A percentile compares a stretch with the other conserved stretches of the same genome.
Conservation (phyloP, 2,888 invertebrate genomes). For the Rhingia campestris region DNA sequence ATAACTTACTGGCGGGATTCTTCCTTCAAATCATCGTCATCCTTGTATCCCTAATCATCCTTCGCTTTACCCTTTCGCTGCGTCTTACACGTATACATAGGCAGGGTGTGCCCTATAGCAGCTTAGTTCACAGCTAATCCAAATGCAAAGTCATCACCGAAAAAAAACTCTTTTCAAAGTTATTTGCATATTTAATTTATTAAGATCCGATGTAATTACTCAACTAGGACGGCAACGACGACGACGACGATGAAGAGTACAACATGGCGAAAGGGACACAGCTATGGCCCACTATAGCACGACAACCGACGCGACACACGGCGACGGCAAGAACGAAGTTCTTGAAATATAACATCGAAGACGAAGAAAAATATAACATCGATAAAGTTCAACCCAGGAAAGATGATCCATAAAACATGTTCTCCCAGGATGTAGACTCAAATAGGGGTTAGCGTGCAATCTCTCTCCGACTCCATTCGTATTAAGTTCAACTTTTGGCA, state of each 20-base stretch:
- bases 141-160: constrained; percentile 66
- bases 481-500: constrained; percentile 32
- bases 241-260: constrained; percentile 1
- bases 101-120: constrained; percentile 2
- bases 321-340: not conserved
- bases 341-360: too few species aligned
- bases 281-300: too few species aligned
- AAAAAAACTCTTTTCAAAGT: constrained; percentile 66
- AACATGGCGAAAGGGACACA: not conserved
- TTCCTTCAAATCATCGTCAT: constrained; percentile 42
- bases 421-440: constrained; percentile 38
- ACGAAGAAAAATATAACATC: constrained; percentile 8
- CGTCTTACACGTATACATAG: not conserved
- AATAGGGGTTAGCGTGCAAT: constrained; percentile 18
- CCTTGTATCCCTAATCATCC: constrained; percentile 38
- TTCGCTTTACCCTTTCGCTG: not conserved
- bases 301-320: not conserved
- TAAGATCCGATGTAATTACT: constrained; percentile 74
- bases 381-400: constrained; percentile 61
- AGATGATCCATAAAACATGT: constrained; percentile 74
- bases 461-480: not conserved
- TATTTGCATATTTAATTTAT: constrained; percentile 74
- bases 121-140: constrained; percentile 64
- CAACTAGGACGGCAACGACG: constrained; percentile 47
- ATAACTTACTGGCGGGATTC: constrained; percentile 22